Evolutionary conservation across 2,113 vertebrate genomes (phyloP), one percentile per base, ranked within the genome.

Genomic region (Grammomys surdaster): DNA sequence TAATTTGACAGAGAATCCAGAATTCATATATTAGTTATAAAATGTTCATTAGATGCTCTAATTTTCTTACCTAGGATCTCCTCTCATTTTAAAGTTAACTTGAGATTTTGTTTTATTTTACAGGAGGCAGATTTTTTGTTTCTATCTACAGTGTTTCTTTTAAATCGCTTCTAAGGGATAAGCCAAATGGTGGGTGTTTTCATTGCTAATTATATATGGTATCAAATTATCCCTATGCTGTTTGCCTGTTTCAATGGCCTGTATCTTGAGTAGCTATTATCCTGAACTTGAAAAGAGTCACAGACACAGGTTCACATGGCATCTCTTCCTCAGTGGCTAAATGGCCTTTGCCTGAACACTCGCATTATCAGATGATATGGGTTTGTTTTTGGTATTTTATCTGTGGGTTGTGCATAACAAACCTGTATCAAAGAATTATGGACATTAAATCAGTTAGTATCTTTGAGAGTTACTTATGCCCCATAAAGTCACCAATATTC

Each of bases 41-140:
- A 51, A 78, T 91, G 56, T 80, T 86, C 60, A 81, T 10, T 96
- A 16, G 77, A 91, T 17, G 0, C 56, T 96, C 3, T 88, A 87
- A 93, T 72, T 94, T 92, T 80, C 13, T 95, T 89, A 91, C 33
- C 43, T 92, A 46, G 33, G 31, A 20, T 54, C 17, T 60, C 46
- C 26, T 88, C 36, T 94, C 36, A n/a, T 46, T 78, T 95, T 93
- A 69, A 93, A 97, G 54, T 93, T 89, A 96, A 56, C 1, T 73
- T 40, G 5, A 91, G 60, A 24, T 24, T 89, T 88, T 82, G 16
- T 19, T 58, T 58, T 58, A 5, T 58, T 19, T 73, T 12, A 67
- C 20, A 73, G 70, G 17, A 81, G 88, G 22, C 31, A 88, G n/a
- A 8, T 88, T 94, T 94, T 80, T 90, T 88, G 48, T 8, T 51